These are phyloP conservation scores for Dendrolimus punctatus DNA, from an alignment of 1,140 invertebrate genomes.

Conservation along the genomic window DNA sequence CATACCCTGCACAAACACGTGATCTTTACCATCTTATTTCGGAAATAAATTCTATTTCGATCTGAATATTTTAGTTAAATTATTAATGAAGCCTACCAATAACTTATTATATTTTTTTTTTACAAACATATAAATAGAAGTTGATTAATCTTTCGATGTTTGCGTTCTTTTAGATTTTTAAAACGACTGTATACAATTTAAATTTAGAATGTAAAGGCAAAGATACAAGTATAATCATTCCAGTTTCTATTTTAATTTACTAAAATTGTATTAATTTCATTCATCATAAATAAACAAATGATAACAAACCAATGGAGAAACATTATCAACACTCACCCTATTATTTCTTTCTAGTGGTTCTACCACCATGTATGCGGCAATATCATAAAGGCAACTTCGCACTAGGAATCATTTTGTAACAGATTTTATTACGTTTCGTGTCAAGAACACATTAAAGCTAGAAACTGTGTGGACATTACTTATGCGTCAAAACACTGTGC, in stretches of 20 bases:
- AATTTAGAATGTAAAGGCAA: neutral
- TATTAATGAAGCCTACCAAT: no score
- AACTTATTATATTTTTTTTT: no score
- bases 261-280: no score
- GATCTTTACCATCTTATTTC: constrained; percentile 3
- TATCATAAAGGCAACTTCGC: constrained; percentile 60
- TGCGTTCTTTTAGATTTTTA: neutral
- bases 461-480: constrained; percentile 36
- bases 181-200: neutral
- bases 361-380: constrained; percentile 31
- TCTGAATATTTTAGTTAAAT: no score
- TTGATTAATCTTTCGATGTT: no score
- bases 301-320: constrained; percentile 10
- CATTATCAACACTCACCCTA: constrained; percentile 18
- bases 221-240: neutral
- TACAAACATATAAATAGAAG: no score
- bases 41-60: neutral
- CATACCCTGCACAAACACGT: constrained; percentile 34
- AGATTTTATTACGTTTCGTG: constrained; percentile 43
- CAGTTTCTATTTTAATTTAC: neutral
- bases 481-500: constrained; percentile 60
- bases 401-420: constrained; percentile 48
- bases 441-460: constrained; percentile 62
- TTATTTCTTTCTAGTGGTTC: constrained; percentile 35
- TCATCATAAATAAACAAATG: no score